A percentile compares a stretch with the other conserved stretches of the same genome.
Conservation (phyloP, 2,888 invertebrate genomes). For the Eulithis prunata region DNA sequence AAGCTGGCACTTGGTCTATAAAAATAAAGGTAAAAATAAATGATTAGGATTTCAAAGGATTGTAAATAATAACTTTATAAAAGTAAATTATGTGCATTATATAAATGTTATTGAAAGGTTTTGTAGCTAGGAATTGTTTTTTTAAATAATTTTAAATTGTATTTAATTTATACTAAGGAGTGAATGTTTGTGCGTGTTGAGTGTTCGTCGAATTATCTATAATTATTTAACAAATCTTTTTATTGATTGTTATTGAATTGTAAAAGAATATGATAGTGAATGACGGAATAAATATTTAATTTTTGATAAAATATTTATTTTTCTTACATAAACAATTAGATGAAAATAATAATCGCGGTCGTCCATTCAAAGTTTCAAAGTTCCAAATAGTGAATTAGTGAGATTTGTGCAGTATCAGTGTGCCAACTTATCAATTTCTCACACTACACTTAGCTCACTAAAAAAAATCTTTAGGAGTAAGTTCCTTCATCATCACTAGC, state of each 20-base stretch:
- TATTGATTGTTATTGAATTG: constrained; percentile 58
- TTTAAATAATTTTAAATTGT: constrained; percentile 26
- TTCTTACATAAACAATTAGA: neutral
- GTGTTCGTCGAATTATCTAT: constrained; percentile 36
- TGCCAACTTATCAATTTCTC: no score
- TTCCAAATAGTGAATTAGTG: no score
- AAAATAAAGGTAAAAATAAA: neutral
- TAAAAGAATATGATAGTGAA: constrained; percentile 53
- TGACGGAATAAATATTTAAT: constrained; percentile 60
- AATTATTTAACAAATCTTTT: constrained; percentile 49
- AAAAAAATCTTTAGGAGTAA: neutral
- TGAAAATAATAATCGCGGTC: no score
- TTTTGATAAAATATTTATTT: constrained; percentile 34
- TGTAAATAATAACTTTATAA: neutral
- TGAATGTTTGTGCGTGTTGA: constrained; percentile 44
- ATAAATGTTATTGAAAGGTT: neutral
- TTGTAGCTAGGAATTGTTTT: constrained; percentile 21
- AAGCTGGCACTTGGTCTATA: neutral
- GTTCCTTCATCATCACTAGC: neutral
- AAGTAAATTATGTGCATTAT: neutral
- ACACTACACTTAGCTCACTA: no score
- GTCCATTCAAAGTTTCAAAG: no score
- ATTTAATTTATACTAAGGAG: constrained; percentile 31
- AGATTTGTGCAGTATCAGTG: no score
- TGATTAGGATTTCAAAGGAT: neutral